phyloP scores from a whole-genome alignment of 2,888 invertebrate genomes.

The Latrodectus hesperus region DNA sequence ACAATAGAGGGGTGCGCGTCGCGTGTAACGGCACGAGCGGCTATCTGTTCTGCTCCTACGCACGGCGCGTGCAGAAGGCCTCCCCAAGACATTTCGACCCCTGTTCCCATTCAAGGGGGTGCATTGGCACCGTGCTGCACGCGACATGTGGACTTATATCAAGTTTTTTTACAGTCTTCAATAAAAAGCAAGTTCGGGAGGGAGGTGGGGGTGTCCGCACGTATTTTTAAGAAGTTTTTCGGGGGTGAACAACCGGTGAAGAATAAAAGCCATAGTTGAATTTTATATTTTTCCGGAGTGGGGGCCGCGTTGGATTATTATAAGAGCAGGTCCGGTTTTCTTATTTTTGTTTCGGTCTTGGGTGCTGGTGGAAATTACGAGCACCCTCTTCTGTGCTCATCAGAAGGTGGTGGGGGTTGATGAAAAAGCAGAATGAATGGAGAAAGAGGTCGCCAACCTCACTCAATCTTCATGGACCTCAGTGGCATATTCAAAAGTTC shows the following conservation, averaged over 20 bases:
- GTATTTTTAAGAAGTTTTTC: constrained; percentile 30
- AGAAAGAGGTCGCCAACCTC: background rate
- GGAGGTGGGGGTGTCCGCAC: constrained; percentile 20
- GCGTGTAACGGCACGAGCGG: constrained; percentile 68
- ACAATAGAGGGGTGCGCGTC: constrained; percentile 53
- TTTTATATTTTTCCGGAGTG: background rate
- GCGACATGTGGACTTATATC: constrained; percentile 59
- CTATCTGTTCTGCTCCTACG: constrained; percentile 67
- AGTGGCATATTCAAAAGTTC: too few relatives aligned
- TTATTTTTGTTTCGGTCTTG: background rate
- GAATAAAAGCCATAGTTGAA: constrained; percentile 34
- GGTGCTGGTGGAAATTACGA: constrained; percentile 20
- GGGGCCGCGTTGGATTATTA: background rate
- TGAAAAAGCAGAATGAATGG: background rate
- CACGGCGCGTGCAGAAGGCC: constrained; percentile 54
- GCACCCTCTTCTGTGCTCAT: background rate
- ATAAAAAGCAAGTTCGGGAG: background rate
- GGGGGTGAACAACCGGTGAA: constrained; percentile 56
- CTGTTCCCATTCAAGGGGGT: background rate
- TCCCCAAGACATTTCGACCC: constrained; percentile 33
- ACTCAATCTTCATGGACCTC: too few relatives aligned
- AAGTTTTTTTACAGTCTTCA: background rate
- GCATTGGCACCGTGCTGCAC: constrained; percentile 27
- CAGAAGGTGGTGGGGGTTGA: background rate
- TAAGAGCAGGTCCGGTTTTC: constrained; percentile 8